These are phyloP conservation scores for Channa argus DNA, from an alignment of 2,113 vertebrate genomes.

Conservation along the genomic window DNA sequence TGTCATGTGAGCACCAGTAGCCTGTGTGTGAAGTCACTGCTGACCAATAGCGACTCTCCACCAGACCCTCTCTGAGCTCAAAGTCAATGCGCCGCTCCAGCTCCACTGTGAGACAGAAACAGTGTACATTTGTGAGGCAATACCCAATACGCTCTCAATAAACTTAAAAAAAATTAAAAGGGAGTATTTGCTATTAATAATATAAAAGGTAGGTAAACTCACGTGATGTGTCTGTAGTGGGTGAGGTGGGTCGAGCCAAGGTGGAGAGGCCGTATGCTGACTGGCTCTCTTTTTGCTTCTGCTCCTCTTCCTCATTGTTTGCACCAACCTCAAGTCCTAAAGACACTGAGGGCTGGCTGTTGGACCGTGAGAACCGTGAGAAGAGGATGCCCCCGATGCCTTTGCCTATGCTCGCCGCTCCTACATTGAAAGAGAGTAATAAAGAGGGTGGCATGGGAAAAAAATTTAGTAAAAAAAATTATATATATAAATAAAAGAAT, in stretches of 20 bases:
- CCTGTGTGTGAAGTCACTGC: slow-evolving; percentile 97
- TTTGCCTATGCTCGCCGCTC: slow-evolving; percentile 96
- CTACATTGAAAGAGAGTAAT: slow-evolving; percentile 69
- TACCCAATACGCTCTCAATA: neutral
- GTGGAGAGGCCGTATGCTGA: slow-evolving; percentile 76
- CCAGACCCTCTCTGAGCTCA: slow-evolving; percentile 95
- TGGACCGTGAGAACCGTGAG: slow-evolving; percentile 93
- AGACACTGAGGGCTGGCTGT: slow-evolving; percentile 80
- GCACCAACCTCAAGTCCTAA: slow-evolving; percentile 76
- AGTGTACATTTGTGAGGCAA: neutral
- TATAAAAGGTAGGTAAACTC: slow-evolving; percentile 54
- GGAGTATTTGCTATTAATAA: neutral
- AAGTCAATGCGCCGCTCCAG: slow-evolving; percentile 96
- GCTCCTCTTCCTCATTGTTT: slow-evolving; percentile 89
- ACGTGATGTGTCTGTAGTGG: slow-evolving; percentile 88
- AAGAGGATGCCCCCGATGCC: slow-evolving; percentile 97
- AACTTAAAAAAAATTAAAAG: neutral
- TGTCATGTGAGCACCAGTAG: slow-evolving; percentile 97
- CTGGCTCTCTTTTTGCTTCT: slow-evolving; percentile 82
- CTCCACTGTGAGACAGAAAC: slow-evolving; percentile 85
- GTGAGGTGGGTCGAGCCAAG: slow-evolving; percentile 85
- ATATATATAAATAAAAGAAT: neutral
- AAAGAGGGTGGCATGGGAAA: neutral
- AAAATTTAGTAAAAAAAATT: neutral
- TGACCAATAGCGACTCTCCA: slow-evolving; percentile 98